phyloP scores from a whole-genome alignment of 2,888 invertebrate species.

The Pasiphila rectangulata region DNA sequence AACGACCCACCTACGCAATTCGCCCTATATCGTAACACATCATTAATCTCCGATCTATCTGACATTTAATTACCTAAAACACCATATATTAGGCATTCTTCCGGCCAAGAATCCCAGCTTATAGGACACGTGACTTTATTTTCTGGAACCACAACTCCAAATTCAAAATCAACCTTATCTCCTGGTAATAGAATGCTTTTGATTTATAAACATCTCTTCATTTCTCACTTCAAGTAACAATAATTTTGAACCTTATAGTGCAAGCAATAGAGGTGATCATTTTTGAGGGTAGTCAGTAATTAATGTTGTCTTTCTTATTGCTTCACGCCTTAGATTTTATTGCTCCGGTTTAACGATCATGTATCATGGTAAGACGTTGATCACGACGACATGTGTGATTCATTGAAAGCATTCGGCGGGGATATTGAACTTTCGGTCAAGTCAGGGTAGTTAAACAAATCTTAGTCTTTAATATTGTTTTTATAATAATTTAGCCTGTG shows the following conservation, averaged over 20 bases:
- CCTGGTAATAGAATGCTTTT: conserved; percentile 1
- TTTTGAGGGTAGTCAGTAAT: conserved; percentile 48
- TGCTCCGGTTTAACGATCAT: conserved; percentile 49
- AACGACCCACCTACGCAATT: conserved; percentile 40
- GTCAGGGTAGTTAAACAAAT: no score
- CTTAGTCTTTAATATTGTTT: no score
- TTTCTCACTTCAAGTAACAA: not conserved
- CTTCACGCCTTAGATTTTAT: conserved; percentile 80
- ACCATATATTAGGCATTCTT: conserved; percentile 78
- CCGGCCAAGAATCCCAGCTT: conserved; percentile 56
- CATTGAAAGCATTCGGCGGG: not conserved
- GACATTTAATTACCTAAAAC: conserved; percentile 81
- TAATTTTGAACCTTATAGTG: conserved; percentile 31
- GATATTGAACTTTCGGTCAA: no score
- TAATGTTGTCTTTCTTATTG: conserved; percentile 76
- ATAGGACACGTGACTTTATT: conserved; percentile 46
- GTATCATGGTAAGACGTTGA: conserved; percentile 27
- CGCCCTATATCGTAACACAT: conserved; percentile 70
- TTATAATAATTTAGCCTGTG: no score
- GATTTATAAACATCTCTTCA: not conserved
- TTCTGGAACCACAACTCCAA: conserved; percentile 33
- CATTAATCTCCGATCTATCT: conserved; percentile 80
- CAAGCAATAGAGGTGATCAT: conserved; percentile 32
- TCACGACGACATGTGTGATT: conserved; percentile 13
- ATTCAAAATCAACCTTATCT: conserved; percentile 6